Evolutionary conservation across 92 coral and sea anemone species (phyloP), one percentile per base, ranked within the genome.

Genomic region (Parazoanthus darwini): DNA sequence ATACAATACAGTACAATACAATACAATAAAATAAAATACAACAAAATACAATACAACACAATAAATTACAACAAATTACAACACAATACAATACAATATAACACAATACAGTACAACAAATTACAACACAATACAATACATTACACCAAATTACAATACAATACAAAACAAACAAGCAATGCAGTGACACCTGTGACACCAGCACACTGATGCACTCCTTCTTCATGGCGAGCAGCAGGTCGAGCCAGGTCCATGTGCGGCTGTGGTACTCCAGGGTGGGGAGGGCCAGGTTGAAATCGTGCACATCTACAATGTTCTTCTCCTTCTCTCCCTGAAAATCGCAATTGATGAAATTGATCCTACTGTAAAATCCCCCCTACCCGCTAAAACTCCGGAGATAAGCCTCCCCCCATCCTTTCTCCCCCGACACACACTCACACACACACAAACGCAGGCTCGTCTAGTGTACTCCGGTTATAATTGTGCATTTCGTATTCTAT

Each of bases 171-270:
- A 67, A n/a, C 74, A 23, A 23, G 1, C 74, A 3, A 78, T 59
- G 3, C 59, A 11, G 4, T 48, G 37, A 89, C 36, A 97, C 99
- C 97, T 97, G 99, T 50, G 98, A 96, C 78, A 95, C 93, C 10
- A 97, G 91, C 26, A 95, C 97, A 78, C 96, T 92, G 33, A 89
- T 82, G 59, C 96, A 97, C 86, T 97, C 99, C 89, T 94, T 97
- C 91, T 97, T 97, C 96, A 97, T 92, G 37, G 98, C 95, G 91
- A 97, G 94, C 89, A 97, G 89, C 29, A 97, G 94, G 89, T 97
- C 99, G 33, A 95, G 92, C 99, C 99, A 97, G 0, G 99, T 95
- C 99, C 99, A 97, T 23, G 99, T 97, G 33, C 99, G 94, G 80
- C 93, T 97, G 90, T 97, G 98, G 78, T 97, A 97, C 90, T 97